phyloP scores from a whole-genome alignment of 2,888 invertebrate genomes.

The Tolmerus cingulatus region DNA sequence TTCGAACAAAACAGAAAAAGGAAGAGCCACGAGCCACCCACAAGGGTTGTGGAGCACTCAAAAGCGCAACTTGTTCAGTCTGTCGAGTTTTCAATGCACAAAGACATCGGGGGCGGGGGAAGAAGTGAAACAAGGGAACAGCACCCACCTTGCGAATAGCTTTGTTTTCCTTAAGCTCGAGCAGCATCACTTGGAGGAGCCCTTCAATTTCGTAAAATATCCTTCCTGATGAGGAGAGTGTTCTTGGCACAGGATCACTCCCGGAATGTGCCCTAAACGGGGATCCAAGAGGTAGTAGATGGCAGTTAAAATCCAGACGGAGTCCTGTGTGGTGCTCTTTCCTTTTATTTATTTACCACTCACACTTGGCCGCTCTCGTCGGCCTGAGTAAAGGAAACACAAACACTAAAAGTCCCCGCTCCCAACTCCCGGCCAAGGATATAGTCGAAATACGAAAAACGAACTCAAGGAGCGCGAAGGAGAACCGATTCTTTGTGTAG shows the following conservation, averaged over 20 bases:
- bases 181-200: not conserved
- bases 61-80: conserved; percentile 34
- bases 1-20: not conserved
- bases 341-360: conserved; percentile 32
- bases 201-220: conserved; percentile 7
- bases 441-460: not conserved
- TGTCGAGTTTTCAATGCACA: conserved; percentile 3
- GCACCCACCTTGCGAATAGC: conserved; percentile 28
- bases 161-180: conserved; percentile 16
- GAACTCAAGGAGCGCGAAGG: not conserved
- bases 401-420: not conserved
- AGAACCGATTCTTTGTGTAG: not conserved
- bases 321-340: not conserved
- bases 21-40: not conserved
- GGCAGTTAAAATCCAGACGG: not conserved
- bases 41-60: not conserved
- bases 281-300: not conserved
- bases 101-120: not conserved
- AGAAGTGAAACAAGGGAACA: not conserved
- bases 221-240: not conserved
- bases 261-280: not conserved
- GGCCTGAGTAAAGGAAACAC: not conserved
- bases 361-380: not conserved
- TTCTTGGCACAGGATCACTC: not conserved
- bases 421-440: not conserved